Base-by-base conservation (phyloP, 2,888 invertebrate species). In the Linnaemya vulpina region DNA sequence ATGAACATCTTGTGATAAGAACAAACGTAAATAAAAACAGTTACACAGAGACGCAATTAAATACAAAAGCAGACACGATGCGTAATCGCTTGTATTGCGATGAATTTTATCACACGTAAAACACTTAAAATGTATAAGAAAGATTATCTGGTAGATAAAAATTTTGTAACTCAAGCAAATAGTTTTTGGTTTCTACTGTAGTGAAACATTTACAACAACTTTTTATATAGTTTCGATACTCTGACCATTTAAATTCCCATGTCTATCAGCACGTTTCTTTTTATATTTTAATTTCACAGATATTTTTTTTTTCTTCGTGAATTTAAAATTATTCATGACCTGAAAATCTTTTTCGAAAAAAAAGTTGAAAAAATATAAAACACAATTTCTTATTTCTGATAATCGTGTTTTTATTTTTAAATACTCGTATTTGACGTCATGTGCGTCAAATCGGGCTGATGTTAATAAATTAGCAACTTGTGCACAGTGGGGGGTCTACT, bases 301-400 rank as follows among this genome's bases (percentile, higher is more conserved):
- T 20, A 38, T 22, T 43, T 38, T 1, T 11, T 51, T 51, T 51
- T n/a, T 17, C 25, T 40, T 20, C 70, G 70, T 62, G 62, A 62
- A 78, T 70, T 49, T n/a, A n/a, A n/a, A n/a, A n/a, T n/a, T 30
- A 3, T 30, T 2, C 30, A 30, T 77, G 77, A 62, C 60, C 68
- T 30, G 15, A 53, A 70, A 68, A 22, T 35, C 30, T 30, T 30
- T 22, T 62, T 20, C n/a, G n/a, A 60, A 46, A 46, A 62, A 62
- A n/a, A 55, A 25, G 25, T 9, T 7, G 22, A 53, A 17, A 25
- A 58, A 43, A 71, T 58, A 17, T 5, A 49, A 40, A 73, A 15
- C 46, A 46, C 1, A 22, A 17, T 13, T 30, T 43, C 13, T 46
- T 58, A 2, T 58, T 20, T 8, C 10, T 10, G 17, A 35, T n/a